Base-by-base conservation (phyloP, 2,113 vertebrate genomes). In the Mugil cephalus region DNA sequence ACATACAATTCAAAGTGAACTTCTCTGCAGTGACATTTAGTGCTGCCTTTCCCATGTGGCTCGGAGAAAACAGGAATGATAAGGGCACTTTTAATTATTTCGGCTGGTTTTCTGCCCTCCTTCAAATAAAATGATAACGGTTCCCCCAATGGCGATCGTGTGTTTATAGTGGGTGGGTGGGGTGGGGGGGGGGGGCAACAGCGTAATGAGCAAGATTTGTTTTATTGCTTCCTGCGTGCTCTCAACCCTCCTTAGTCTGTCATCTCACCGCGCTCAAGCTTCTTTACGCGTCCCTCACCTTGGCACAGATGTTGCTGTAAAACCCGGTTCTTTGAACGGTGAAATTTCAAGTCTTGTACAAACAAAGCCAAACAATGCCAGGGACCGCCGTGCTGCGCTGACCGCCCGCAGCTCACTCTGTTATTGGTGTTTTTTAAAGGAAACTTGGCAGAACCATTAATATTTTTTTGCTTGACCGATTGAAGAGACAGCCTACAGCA, bases 21-120 rank as follows among this genome's bases (percentile, higher is more conserved):
- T 65, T 72, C 34, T 85, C 84, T 47, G 48, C 62, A 63, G 67
- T 89, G 83, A 88, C 81, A 91, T 90, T 85, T 85, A 82, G 45
- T 73, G 67, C 71, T 51, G 45, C 55, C 40, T 67, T 68, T 67
- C 80, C 47, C 62, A 58, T 69, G 73, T 53, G 80, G 70, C 53
- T 73, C 12, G 34, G 40, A 77, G 61, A 82, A 85, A 83, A 82
- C 45, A 78, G 66, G 51, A 51, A 54, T 52, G 83, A 92, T 89
- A 85, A 89, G 80, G 79, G 40, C 60, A 86, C 72, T 68, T 91
- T 91, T 91, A 91, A 91, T 91, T 90, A 88, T 89, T 86, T 82
- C 39, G 75, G 24, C 38, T 40, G 51, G 8, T 72, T 67, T 77
- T 52, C 47, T 12, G 10, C 45, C 0, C 53, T 55, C 74, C 83